Percentiles rank a stretch among this genome's conserved stretches.
These are phyloP conservation scores for Apteryx owenii DNA, from an alignment of 2,113 vertebrate genomes.

Conservation along the genomic window DNA sequence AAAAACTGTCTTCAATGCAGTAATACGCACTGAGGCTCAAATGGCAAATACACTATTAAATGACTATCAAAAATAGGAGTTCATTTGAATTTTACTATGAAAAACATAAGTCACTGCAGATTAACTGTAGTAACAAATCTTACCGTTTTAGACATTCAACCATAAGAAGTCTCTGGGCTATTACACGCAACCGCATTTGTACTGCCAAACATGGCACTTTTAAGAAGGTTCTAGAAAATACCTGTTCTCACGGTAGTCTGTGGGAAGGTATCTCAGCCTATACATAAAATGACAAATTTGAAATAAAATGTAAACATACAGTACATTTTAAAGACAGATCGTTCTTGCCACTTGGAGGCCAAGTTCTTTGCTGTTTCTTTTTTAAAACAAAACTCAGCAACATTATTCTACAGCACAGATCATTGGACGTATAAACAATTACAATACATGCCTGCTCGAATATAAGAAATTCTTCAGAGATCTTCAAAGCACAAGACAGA, in stretches of 20 bases:
- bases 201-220: conserved; percentile 82
- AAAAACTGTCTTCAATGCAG: conserved; percentile 88
- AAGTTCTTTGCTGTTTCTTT: conserved; percentile 67
- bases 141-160: conserved; percentile 81
- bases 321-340: conserved; percentile 78
- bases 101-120: conserved; percentile 80
- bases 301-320: conserved; percentile 84
- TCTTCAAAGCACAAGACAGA: conserved; percentile 84
- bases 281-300: conserved; percentile 67
- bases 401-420: conserved; percentile 79
- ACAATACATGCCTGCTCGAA: conserved; percentile 83
- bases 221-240: conserved; percentile 81
- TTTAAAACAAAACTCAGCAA: conserved; percentile 69
- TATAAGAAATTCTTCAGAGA: conserved; percentile 78
- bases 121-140: conserved; percentile 73
- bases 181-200: conserved; percentile 79
- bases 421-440: conserved; percentile 80
- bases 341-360: conserved; percentile 71
- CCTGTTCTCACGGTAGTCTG: conserved; percentile 56
- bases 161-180: conserved; percentile 82
- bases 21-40: conserved; percentile 84
- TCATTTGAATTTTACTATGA: conserved; percentile 85
- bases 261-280: conserved; percentile 69
- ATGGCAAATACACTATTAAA: conserved; percentile 96
- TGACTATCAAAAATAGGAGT: conserved; percentile 93